Evolutionary conservation across 2,888 invertebrate genomes (phyloP), one percentile per base, ranked within the genome.

Genomic region (Harpalus rubripes): DNA sequence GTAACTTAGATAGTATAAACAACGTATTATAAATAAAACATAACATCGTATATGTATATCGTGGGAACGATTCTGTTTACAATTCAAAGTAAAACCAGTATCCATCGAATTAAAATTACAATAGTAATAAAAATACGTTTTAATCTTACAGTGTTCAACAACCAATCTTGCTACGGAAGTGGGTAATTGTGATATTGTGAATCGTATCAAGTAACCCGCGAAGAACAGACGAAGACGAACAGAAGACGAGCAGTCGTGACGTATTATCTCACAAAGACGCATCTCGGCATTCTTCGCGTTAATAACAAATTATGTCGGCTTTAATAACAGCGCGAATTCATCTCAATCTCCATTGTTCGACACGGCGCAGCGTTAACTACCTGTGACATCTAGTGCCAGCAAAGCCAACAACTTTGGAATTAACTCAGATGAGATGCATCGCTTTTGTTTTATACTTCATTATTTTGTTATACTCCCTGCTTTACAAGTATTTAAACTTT

Each of bases 261-360:
- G 68, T 68, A 68, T 68, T 68, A 68, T 68, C 68, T 68, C 68
- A 68, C 68, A 68, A 68, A 68, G 68, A 68, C 68, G 68, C 68
- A 68, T 63, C 22, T 32, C 68, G 32, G 68, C 68, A 39, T 68
- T 68, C 68, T 68, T 68, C 68, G 68, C 68, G 68, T 68, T 68
- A 68, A 68, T 68, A 68, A 68, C 68, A 68, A 68, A 68, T 68
- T 68, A 68, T 68, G 68, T 68, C 68, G 68, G 68, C 39, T 68
- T 68, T 68, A 68, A 68, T 68, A 68, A 68, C 68, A 68, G 32
- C 39, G 68, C 68, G 12, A 68, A 68, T 68, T 58, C 68, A 68
- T 68, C 68, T 68, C 68, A 5, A 32, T 68, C 41, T 68, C 15
- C 68, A 68, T 68, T 68, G 68, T 68, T 68, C 39, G 68, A 68